phyloP scores from a whole-genome alignment of 2,888 invertebrate species.

The Xiphydria camelus region DNA sequence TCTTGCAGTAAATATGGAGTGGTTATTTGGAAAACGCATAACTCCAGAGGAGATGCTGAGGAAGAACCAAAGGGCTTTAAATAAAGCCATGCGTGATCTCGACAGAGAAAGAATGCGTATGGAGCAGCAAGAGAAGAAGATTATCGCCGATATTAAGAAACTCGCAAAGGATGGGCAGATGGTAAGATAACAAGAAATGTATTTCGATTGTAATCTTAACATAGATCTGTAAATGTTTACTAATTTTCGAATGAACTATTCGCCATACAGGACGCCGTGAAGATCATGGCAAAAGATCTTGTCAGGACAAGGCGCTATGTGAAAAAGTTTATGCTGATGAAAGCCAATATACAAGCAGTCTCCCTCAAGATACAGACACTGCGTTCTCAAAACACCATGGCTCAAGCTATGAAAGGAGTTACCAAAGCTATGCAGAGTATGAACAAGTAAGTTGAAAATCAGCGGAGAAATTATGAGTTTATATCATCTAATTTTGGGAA shows the following conservation, averaged over 20 bases:
- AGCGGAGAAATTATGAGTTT: conserved; percentile 2
- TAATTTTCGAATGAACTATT: too few relatives aligned
- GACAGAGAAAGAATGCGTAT: conserved; percentile 92
- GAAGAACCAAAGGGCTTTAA: conserved; percentile 96
- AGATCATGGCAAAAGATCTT: conserved; percentile 99
- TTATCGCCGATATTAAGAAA: conserved; percentile 97
- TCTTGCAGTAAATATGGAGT: conserved; percentile 69
- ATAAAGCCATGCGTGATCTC: conserved; percentile 97
- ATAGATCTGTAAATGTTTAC: neutral
- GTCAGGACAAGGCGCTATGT: conserved; percentile 93
- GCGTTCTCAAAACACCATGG: conserved; percentile 98
- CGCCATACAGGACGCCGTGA: conserved; percentile 92
- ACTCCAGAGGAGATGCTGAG: conserved; percentile 98
- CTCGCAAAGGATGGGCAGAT: conserved; percentile 99
- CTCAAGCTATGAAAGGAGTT: conserved; percentile 98
- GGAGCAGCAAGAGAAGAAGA: conserved; percentile 99
- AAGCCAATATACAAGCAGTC: conserved; percentile 98
- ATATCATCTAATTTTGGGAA: neutral
- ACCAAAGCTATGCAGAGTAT: conserved; percentile 98
- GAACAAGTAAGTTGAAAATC: conserved; percentile 70
- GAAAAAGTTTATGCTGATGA: conserved; percentile 99
- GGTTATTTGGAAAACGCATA: conserved; percentile 94
- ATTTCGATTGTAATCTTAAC: conserved; percentile 1
- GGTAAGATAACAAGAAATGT: conserved; percentile 67
- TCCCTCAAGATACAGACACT: conserved; percentile 97